Percentiles rank a stretch among this genome's conserved stretches.
These are phyloP conservation scores for Cygnus buccinator DNA, from an alignment of 2,113 vertebrate species.

Conservation along the genomic window DNA sequence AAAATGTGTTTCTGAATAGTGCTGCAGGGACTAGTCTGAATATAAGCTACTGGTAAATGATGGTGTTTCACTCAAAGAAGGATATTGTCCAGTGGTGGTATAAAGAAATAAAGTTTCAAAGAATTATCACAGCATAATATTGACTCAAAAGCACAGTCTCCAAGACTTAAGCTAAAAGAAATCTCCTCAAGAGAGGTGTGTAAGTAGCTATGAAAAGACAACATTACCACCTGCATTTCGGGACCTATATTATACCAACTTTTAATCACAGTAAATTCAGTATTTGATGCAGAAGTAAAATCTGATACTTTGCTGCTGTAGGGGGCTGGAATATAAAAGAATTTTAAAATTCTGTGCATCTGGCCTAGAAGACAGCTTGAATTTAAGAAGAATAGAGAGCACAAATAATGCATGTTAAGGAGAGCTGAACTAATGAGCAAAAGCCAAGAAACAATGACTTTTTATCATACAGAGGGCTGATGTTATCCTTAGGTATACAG, in stretches of 20 bases:
- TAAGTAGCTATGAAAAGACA: constrained; percentile 24
- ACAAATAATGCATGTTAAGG: not conserved
- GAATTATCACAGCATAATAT: constrained; percentile 45
- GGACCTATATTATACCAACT: constrained; percentile 29
- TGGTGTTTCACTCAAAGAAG: constrained; percentile 29
- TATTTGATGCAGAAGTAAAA: not conserved
- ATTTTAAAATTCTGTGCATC: not conserved
- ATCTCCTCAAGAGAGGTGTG: constrained; percentile 41
- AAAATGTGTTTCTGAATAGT: constrained; percentile 46
- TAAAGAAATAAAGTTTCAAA: constrained; percentile 40
- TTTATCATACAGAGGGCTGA: not conserved
- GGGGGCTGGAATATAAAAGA: rapidly evolving
- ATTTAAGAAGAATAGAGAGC: not conserved
- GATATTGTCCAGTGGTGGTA: constrained; percentile 47
- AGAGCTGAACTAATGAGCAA: not conserved
- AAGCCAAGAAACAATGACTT: not conserved
- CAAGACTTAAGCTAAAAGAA: constrained; percentile 45
- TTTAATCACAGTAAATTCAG: constrained; percentile 32
- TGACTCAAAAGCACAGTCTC: constrained; percentile 33
- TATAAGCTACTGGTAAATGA: constrained; percentile 56
- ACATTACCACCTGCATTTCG: constrained; percentile 3
- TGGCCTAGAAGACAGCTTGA: not conserved
- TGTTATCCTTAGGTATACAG: not conserved
- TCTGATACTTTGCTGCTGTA: not conserved
- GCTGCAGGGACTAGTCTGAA: constrained; percentile 46